These are phyloP conservation scores for Parauchenoglanis punctatus DNA, from an alignment of 2,797 vertebrate genomes.

Conservation along the genomic window DNA sequence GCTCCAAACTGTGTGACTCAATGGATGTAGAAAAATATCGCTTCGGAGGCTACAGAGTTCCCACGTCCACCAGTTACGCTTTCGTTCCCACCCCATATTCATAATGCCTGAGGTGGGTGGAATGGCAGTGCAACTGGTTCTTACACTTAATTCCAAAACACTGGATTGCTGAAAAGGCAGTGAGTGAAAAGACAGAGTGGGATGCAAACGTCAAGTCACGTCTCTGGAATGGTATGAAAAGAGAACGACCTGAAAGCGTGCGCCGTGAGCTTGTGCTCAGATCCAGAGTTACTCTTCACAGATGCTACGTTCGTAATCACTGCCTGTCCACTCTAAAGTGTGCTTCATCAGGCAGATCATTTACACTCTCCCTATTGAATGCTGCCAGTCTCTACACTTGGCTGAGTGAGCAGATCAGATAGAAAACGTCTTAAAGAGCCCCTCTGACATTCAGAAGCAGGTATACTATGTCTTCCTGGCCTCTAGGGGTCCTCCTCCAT, in stretches of 20 bases:
- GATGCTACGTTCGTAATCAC: constrained; percentile 1
- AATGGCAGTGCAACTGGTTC: constrained; percentile 51
- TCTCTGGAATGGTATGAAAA: constrained; percentile 52
- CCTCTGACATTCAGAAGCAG: neutral
- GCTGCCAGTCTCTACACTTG: constrained; percentile 5
- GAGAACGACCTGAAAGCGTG: constrained; percentile 43
- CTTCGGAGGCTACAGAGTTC: constrained; percentile 42
- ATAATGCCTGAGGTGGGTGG: constrained; percentile 43
- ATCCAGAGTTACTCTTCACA: constrained; percentile 25
- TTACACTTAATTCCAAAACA: constrained; percentile 41
- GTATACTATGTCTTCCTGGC: constrained; percentile 3
- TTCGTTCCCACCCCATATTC: constrained; percentile 44
- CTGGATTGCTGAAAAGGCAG: constrained; percentile 51
- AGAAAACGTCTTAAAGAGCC: neutral
- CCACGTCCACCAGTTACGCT: constrained; percentile 30
- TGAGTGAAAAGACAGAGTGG: constrained; percentile 39
- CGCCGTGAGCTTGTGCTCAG: neutral
- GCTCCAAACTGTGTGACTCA: constrained; percentile 35
- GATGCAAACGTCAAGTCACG: constrained; percentile 21
- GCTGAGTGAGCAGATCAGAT: constrained; percentile 10
- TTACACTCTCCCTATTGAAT: neutral
- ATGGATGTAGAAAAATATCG: constrained; percentile 41
- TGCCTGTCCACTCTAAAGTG: neutral
- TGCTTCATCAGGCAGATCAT: constrained; percentile 19
- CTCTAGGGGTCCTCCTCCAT: constrained; percentile 96